Percentiles rank a stretch among this genome's conserved stretches.
These are phyloP conservation scores for Pteropus rufus DNA, from an alignment of 2,797 vertebrate genomes.

Conservation along the genomic window DNA sequence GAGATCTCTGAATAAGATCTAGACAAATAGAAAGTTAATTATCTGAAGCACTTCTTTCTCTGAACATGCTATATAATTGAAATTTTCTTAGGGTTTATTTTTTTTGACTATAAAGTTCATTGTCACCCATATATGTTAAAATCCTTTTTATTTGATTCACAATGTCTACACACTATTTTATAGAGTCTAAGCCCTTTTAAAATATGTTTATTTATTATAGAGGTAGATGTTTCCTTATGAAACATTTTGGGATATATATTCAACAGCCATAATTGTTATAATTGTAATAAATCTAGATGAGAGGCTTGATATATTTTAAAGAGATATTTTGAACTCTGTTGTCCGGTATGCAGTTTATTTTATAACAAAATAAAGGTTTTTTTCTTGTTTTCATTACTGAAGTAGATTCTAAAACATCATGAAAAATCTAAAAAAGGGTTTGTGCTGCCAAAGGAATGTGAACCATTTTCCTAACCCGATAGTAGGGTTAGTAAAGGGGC, in stretches of 20 bases:
- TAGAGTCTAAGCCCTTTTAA: neutral
- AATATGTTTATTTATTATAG: neutral
- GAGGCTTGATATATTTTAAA: neutral
- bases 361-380: neutral
- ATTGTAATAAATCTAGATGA: conserved; percentile 2
- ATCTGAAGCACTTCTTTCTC: neutral
- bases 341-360: neutral
- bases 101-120: neutral
- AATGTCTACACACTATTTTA: neutral
- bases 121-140: neutral
- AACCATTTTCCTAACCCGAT: neutral
- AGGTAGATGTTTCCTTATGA: neutral
- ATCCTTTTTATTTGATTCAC: neutral
- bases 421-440: neutral
- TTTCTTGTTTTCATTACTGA: neutral
- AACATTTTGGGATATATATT: neutral
- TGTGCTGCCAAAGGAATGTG: neutral
- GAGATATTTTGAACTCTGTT: conserved; percentile 4
- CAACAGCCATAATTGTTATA: neutral
- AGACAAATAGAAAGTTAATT: conserved; percentile 15
- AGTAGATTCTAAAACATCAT: neutral
- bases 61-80: neutral
- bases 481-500: neutral
- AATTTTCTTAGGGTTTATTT: neutral
- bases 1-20: neutral